A percentile compares a stretch with the other conserved stretches of the same genome.
Conservation (phyloP, 2,113 vertebrate species). For the Miniopterus natalensis region DNA sequence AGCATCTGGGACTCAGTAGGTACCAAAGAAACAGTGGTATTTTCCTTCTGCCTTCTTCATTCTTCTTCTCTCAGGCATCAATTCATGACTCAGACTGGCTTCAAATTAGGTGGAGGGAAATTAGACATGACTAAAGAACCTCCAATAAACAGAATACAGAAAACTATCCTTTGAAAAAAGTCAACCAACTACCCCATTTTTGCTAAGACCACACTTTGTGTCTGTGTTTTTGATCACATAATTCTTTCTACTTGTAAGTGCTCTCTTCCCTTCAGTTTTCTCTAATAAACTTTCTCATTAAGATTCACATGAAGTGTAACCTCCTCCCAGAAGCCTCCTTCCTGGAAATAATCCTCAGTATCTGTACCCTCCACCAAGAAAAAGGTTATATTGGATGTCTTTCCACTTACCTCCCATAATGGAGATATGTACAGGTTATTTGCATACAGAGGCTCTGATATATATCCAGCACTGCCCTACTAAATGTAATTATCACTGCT, state of each 20-base stretch:
- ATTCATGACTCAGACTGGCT: neutral
- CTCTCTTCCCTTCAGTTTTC: neutral
- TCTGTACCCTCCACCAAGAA: neutral
- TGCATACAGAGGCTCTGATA: neutral
- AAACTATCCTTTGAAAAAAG: neutral
- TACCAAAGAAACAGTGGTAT: neutral
- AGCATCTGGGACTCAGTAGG: neutral
- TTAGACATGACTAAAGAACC: neutral
- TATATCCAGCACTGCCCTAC: neutral
- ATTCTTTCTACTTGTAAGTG: neutral
- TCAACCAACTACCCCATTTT: neutral
- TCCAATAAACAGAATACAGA: neutral
- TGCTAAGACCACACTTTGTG: neutral
- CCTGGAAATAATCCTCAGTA: constrained; percentile 5
- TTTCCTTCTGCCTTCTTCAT: neutral
- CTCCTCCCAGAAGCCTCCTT: neutral
- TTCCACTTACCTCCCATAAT: neutral
- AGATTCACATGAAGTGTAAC: neutral
- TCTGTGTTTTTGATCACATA: neutral
- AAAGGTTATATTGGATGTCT: neutral
- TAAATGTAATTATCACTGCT: neutral
- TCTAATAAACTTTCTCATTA: neutral
- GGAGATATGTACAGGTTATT: neutral
- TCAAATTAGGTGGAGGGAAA: neutral
- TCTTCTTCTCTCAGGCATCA: neutral